Evolutionary conservation across 1,140 invertebrate species (phyloP), one percentile per base, ranked within the genome.

Genomic region (Ooceraea biroi): DNA sequence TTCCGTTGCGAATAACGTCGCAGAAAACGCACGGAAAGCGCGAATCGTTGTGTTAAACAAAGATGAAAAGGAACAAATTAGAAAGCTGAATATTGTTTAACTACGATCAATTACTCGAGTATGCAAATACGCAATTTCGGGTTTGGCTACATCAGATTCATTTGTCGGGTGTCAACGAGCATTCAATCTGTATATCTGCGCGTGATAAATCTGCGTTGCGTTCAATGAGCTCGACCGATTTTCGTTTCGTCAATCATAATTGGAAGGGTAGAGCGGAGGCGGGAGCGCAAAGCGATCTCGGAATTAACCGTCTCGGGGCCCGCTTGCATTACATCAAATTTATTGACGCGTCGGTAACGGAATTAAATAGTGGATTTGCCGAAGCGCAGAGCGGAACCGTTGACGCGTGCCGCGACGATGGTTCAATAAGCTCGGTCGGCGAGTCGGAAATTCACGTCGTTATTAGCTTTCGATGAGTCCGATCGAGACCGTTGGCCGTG

Each of bases 281-380:
- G n/a, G n/a, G n/a, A n/a, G 50, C 48, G 48, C 63, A 78, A 11
- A 19, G 11, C 48, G 25, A 30, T 74, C 48, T 10, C 30, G 65
- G 65, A 71, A 80, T 80, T 57, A 80, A 80, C 36, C 52, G 36
- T 69, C 63, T 63, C 73, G 58, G n/a, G 2, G 65, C 2, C 36
- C 50, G 36, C 52, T 69, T 65, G 76, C 36, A 71, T 80, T 80
- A 80, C 65, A 71, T 69, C 36, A 36, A 71, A 80, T 80, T 80
- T 69, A 80, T 68, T 57, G 76, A 80, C 65, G 76, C 76, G 76
- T 80, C 76, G 76, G 57, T 80, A 71, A 80, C 65, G 65, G 36
- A 80, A 80, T 80, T 80, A 80, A 80, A 80, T 80, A 80, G 76
- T 80, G 65, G 76, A 80, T 80, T 78, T 78, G 76, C n/a, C 76